Evolutionary conservation across 2,888 invertebrate species (phyloP).

Genomic region (Drosophila affinis): DNA sequence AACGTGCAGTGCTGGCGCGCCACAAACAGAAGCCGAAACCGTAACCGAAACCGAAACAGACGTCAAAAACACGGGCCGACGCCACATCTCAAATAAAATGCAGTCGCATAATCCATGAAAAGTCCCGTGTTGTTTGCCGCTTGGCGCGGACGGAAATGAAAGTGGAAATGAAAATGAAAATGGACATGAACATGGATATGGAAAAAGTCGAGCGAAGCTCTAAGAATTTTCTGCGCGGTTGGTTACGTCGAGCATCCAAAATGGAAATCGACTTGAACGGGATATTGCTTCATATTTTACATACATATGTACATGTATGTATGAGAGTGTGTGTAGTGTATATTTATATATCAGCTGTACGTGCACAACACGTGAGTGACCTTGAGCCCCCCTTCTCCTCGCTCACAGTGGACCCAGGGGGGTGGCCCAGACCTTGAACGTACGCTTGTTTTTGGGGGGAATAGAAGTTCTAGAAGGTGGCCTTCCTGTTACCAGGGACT

Average conservation of each 20-base stretch:
- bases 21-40: not conserved
- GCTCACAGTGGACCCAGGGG: not conserved
- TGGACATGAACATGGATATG: not conserved
- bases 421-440: not conserved
- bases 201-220: not conserved
- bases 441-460: not conserved
- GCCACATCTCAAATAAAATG: not conserved
- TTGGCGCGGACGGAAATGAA: not conserved
- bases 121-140: not conserved
- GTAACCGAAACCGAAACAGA: not conserved
- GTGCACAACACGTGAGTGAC: not conserved
- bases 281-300: not conserved
- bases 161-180: not conserved
- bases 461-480: not conserved
- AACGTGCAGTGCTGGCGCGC: constrained; percentile 11
- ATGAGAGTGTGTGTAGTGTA: not conserved
- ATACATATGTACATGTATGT: not conserved
- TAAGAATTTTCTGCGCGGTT: not conserved
- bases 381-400: not conserved
- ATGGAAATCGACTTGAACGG: not conserved
- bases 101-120: not conserved
- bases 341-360: not conserved
- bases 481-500: not conserved
- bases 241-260: not conserved
- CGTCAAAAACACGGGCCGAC: not conserved